Percentiles rank a stretch among this genome's conserved stretches.
These are phyloP conservation scores for Rousettus madagascariensis DNA, from an alignment of 2,797 vertebrate genomes.

Conservation along the genomic window DNA sequence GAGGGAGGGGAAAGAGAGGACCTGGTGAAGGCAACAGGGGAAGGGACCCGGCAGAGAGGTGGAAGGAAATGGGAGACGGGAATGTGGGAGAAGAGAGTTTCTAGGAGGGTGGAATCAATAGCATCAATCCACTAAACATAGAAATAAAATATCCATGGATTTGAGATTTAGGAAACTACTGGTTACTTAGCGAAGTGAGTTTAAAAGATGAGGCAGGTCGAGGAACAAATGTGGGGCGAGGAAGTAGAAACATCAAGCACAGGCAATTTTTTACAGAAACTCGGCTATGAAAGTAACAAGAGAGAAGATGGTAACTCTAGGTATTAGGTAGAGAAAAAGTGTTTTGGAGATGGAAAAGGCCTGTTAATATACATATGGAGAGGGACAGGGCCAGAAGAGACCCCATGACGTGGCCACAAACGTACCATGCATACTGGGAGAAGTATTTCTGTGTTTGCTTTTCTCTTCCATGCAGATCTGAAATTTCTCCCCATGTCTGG, in stretches of 20 bases:
- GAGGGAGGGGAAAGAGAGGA: background rate
- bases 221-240: background rate
- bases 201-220: background rate
- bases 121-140: background rate
- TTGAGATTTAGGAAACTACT: background rate
- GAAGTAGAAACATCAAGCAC: background rate
- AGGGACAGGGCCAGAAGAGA: background rate
- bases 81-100: background rate
- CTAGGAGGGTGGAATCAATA: background rate
- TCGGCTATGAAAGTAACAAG: background rate
- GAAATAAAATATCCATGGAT: background rate
- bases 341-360: background rate
- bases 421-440: fast-evolving
- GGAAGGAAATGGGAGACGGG: background rate
- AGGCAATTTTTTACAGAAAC: background rate
- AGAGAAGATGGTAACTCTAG: background rate
- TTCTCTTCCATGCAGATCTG: background rate
- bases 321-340: background rate
- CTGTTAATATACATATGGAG: background rate
- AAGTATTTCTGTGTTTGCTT: background rate
- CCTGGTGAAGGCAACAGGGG: background rate
- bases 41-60: background rate
- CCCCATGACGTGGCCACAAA: no score
- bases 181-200: background rate
- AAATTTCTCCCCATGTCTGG: background rate